Base-by-base conservation (phyloP, 2,113 vertebrate species). In the Ciconia maguari region DNA sequence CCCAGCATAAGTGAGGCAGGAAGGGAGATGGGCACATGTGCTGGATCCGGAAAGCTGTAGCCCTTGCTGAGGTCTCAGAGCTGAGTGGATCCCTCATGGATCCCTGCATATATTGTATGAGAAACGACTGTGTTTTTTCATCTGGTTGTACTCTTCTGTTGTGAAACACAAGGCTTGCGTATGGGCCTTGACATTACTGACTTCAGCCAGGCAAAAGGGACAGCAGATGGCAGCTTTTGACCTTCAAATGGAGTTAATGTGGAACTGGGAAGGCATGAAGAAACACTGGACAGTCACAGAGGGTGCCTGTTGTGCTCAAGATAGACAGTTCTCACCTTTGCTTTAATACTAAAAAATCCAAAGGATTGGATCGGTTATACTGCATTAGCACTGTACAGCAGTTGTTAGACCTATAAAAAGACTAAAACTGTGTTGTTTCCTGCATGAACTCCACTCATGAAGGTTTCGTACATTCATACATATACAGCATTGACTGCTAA, bases 161-260 rank as follows among this genome's bases (percentile, higher is more conserved):
- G 34, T 57, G 91, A 82, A 94, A 60, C 16, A 46, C 26, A 27
- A 64, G 77, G 72, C 41, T 89, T 80, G 55, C 0, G 0, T 64
- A 14, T 15, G 64, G 51, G 36, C 69, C 32, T 55, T 49, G 41
- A 7, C 14, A 7, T 69, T 80, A 7, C 18, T 80, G 30, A 51
- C 62, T 93, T 92, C 49, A 91, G 51, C n/a, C 41, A 77, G 77
- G 55, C 46, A 58, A 46, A 76, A 66, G 34, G 51, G 80, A 78
- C 83, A 95, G 89, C 83, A 96, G 93, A 57, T 94, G 96, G 91
- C 91, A 92, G 86, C 86, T 96, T 83, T 78, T 61, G 55, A 49
- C 72, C 64, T 55, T 90, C 26, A 89, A 26, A 48, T 41, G 22
- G 66, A 51, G 46, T 65, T 85, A 49, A 49, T 69, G 13, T 29